Evolutionary conservation across 2,797 vertebrate species (phyloP).

Genomic region (Merluccius polli): DNA sequence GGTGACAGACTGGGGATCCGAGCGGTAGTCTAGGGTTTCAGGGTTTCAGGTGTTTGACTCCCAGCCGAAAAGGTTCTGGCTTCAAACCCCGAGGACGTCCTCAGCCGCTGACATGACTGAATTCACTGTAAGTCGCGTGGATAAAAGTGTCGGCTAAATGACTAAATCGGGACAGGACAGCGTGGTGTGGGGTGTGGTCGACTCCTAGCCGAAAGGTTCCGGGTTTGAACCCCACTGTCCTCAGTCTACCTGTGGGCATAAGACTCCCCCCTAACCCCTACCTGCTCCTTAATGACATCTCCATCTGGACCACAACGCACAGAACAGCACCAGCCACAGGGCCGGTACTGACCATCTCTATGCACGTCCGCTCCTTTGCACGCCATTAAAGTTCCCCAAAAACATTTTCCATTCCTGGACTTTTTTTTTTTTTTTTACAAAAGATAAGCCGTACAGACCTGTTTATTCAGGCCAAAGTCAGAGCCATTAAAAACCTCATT

Average conservation of each 20-base stretch:
- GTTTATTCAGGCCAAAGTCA: background rate
- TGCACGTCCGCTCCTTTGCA: background rate
- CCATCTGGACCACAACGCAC: background rate
- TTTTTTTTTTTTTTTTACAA: background rate
- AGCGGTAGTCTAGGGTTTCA: background rate
- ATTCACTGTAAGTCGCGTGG: too few species aligned
- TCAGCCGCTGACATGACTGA: too few species aligned
- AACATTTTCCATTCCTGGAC: background rate
- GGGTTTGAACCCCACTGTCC: too few species aligned
- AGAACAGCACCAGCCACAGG: background rate
- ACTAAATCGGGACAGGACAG: too few species aligned
- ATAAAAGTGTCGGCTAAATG: too few species aligned
- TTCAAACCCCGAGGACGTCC: too few species aligned
- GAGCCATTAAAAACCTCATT: background rate
- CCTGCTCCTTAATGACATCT: too few species aligned
- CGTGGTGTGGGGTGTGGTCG: too few species aligned
- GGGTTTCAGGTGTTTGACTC: background rate
- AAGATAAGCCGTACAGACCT: background rate
- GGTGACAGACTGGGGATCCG: background rate
- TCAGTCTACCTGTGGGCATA: too few species aligned
- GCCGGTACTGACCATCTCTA: background rate
- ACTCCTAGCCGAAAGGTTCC: too few species aligned
- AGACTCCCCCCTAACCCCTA: too few species aligned
- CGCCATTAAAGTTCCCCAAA: background rate
- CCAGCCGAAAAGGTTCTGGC: too few species aligned